Conservation (phyloP, 2,888 invertebrate species). For the Cyclophora punctaria region DNA sequence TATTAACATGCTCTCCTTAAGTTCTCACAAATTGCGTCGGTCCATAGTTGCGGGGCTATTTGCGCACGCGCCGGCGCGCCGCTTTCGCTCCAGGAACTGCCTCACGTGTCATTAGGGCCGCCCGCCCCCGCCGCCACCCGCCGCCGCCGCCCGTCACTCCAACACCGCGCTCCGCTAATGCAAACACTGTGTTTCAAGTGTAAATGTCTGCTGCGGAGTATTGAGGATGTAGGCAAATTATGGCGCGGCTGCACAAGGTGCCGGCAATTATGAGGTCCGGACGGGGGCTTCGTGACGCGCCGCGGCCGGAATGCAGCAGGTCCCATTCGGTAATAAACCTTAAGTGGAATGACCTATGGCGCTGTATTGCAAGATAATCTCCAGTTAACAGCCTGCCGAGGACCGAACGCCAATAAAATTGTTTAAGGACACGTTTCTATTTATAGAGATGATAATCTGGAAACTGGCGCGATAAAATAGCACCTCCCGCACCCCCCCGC, state of each 20-base stretch:
- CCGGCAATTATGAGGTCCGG: conserved; percentile 8
- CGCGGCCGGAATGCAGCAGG: not conserved
- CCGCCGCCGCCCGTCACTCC: too few relatives aligned
- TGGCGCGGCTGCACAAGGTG: conserved; percentile 7
- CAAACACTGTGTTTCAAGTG: conserved; percentile 31
- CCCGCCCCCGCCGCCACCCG: conserved; percentile 15
- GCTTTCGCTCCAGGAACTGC: conserved; percentile 33
- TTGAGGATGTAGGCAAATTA: conserved; percentile 25
- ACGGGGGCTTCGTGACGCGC: not conserved
- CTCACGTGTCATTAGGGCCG: conserved; percentile 25
- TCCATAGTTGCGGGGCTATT: conserved; percentile 25
- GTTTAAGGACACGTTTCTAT: too few relatives aligned
- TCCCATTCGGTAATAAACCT: too few relatives aligned
- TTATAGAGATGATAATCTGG: not conserved
- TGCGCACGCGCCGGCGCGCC: conserved; percentile 35
- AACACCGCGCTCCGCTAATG: conserved; percentile 26
- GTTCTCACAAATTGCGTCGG: conserved; percentile 27
- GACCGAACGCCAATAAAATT: too few relatives aligned
- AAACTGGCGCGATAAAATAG: not conserved
- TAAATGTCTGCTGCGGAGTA: conserved; percentile 22
- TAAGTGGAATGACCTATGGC: too few relatives aligned
- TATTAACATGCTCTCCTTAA: conserved; percentile 25
- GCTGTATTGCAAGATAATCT: too few relatives aligned
- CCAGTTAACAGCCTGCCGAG: too few relatives aligned
- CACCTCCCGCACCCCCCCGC: too few relatives aligned